These are phyloP conservation scores for Amaurobius ferox DNA, from an alignment of 2,888 invertebrate species.

Conservation along the genomic window DNA sequence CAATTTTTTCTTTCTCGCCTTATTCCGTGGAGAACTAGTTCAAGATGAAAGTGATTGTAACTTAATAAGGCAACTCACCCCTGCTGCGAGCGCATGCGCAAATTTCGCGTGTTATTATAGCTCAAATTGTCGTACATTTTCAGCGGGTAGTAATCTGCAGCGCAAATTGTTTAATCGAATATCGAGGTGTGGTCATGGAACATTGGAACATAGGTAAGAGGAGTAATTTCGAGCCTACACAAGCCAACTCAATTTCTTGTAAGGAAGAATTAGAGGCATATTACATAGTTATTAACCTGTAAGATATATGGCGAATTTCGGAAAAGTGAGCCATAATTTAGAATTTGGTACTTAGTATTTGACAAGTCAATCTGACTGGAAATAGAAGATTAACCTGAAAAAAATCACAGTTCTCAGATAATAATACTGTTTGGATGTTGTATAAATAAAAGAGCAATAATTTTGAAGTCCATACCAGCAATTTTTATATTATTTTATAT, in stretches of 20 bases:
- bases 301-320: neutral
- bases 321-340: neutral
- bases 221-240: slow-evolving; percentile 10
- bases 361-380: neutral
- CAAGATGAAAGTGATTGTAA: slow-evolving; percentile 52
- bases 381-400: too few species aligned
- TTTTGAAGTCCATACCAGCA: too few species aligned
- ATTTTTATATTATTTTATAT: too few species aligned
- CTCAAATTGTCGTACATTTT: neutral
- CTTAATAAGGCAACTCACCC: slow-evolving; percentile 58
- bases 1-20: slow-evolving; percentile 19
- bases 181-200: slow-evolving; percentile 47
- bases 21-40: slow-evolving; percentile 26
- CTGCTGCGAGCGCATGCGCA: slow-evolving; percentile 1
- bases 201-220: neutral
- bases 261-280: slow-evolving; percentile 28
- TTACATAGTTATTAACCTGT: slow-evolving; percentile 57
- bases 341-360: neutral
- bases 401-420: too few species aligned
- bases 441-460: too few species aligned
- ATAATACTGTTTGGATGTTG: too few species aligned
- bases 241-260: slow-evolving; percentile 25
- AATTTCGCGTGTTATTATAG: slow-evolving; percentile 3
- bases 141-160: slow-evolving; percentile 25
- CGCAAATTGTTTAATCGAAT: slow-evolving; percentile 63